Conservation (phyloP, 1,140 invertebrate species). For the Theocolax elegans region DNA sequence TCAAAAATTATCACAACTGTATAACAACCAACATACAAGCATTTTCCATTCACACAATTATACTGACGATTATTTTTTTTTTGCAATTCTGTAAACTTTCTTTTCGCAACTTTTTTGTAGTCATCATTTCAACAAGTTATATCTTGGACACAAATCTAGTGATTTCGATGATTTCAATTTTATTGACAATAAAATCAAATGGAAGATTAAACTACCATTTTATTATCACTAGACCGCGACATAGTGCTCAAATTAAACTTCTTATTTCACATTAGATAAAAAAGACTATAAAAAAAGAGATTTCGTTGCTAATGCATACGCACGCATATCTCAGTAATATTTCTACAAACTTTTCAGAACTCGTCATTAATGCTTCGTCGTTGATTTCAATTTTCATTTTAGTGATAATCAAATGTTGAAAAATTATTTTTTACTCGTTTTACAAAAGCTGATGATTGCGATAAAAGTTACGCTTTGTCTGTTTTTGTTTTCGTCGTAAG, state of each 20-base stretch:
- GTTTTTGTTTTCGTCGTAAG: constrained; percentile 20
- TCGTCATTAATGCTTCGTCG: background rate
- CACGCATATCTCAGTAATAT: background rate
- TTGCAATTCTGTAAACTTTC: background rate
- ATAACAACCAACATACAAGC: constrained; percentile 34
- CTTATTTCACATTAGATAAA: background rate
- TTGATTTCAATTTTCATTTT: constrained; percentile 16
- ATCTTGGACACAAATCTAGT: constrained; percentile 3
- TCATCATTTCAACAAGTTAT: constrained; percentile 15
- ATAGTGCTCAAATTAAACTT: constrained; percentile 5
- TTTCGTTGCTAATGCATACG: constrained; percentile 11
- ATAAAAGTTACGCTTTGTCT: constrained; percentile 34
- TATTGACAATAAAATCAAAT: constrained; percentile 6
- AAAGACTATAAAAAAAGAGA: constrained; percentile 11
- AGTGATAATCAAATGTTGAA: constrained; percentile 37
- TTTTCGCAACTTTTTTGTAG: background rate
- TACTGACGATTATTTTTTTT: background rate
- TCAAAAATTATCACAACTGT: constrained; percentile 24
- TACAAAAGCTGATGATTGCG: constrained; percentile 44
- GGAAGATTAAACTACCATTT: constrained; percentile 1
- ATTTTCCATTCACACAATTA: constrained; percentile 31
- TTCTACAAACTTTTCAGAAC: background rate
- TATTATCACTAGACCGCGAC: constrained; percentile 11
- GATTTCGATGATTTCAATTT: background rate
- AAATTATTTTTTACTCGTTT: constrained; percentile 29